Evolutionary conservation across 2,797 vertebrate species (phyloP).

Genomic region (Eospalax fontanierii): DNA sequence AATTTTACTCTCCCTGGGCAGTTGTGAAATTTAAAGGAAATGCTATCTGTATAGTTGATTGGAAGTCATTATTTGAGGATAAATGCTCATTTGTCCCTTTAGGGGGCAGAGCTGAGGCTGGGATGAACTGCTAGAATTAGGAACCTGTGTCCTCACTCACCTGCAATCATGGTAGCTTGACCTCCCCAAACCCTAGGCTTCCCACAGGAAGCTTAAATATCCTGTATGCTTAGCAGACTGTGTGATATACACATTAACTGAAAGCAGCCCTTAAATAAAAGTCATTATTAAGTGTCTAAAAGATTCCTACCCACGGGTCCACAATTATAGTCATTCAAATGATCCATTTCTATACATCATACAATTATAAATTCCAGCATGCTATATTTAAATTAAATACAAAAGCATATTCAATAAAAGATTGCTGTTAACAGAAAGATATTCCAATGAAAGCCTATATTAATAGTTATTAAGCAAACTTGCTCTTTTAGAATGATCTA

Average conservation of each 20-base stretch:
- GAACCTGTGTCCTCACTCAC: neutral
- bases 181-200: conserved; percentile 33
- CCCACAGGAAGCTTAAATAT: conserved; percentile 41
- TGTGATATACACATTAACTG: neutral
- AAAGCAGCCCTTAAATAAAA: conserved; percentile 39
- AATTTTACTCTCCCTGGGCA: conserved; percentile 1
- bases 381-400: conserved; percentile 38
- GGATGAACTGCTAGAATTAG: neutral
- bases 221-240: neutral
- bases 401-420: conserved; percentile 10
- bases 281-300: conserved; percentile 50
- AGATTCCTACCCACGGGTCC: conserved; percentile 34
- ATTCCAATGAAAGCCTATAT: neutral
- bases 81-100: neutral
- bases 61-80: conserved; percentile 39
- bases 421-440: neutral
- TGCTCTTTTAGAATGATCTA: neutral
- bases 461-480: conserved; percentile 22
- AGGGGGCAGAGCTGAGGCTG: neutral
- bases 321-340: conserved; percentile 58
- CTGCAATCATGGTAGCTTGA: neutral
- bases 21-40: conserved; percentile 48
- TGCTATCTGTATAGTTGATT: conserved; percentile 9
- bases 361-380: neutral
- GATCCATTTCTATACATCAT: conserved; percentile 1